These are phyloP conservation scores for Seriola dumerili DNA, from an alignment of 2,113 vertebrate species.

Conservation along the genomic window DNA sequence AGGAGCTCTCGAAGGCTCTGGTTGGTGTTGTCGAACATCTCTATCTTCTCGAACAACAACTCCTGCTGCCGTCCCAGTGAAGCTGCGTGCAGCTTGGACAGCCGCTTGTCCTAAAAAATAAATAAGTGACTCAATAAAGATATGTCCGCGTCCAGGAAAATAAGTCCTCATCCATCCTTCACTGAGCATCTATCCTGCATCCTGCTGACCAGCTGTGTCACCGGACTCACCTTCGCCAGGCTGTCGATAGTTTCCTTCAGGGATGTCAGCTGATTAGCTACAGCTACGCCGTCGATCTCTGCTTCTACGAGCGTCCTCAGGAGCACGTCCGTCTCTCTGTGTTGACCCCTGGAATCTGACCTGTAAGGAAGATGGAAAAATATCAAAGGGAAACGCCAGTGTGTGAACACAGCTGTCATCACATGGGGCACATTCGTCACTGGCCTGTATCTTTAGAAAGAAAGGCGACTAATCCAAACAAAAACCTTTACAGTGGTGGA, in stretches of 20 bases:
- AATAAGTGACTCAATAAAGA: neutral
- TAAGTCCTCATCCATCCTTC: neutral
- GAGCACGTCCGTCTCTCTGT: slow-evolving; percentile 86
- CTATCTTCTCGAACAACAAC: slow-evolving; percentile 90
- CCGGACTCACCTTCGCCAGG: slow-evolving; percentile 82
- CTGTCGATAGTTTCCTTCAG: slow-evolving; percentile 87
- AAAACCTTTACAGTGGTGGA: neutral
- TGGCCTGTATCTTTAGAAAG: no score
- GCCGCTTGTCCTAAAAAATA: slow-evolving; percentile 86
- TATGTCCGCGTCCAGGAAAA: neutral
- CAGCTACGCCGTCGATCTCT: slow-evolving; percentile 91
- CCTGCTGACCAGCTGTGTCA: neutral
- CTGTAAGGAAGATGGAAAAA: slow-evolving; percentile 1
- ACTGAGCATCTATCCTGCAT: neutral
- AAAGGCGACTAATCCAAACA: neutral
- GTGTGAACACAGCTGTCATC: neutral
- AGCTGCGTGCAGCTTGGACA: slow-evolving; percentile 85
- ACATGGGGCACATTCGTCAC: neutral
- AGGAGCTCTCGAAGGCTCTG: slow-evolving; percentile 88
- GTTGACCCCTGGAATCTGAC: slow-evolving; percentile 80
- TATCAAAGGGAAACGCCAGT: neutral
- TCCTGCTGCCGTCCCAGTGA: slow-evolving; percentile 88
- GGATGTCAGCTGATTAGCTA: slow-evolving; percentile 89
- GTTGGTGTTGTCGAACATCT: slow-evolving; percentile 91
- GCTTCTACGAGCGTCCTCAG: slow-evolving; percentile 90